Evolutionary conservation across 2,797 vertebrate species (phyloP).

Genomic region (Epinephelus malabaricus): DNA sequence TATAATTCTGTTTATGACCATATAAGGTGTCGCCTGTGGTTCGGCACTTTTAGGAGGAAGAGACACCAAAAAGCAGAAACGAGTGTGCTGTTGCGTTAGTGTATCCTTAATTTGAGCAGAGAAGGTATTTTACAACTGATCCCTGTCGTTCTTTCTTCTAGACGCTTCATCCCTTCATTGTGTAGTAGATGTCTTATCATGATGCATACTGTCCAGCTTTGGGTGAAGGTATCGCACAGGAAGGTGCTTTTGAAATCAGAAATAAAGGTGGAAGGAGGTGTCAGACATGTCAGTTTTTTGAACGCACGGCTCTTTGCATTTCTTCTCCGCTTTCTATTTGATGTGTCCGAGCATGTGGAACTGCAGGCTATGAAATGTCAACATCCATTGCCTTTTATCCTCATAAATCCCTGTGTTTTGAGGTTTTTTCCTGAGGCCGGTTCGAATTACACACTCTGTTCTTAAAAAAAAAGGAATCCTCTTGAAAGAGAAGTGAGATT

Average conservation of each 20-base stretch:
- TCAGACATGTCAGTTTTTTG: background rate
- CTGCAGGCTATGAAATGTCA: conserved; percentile 27
- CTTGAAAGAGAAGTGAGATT: conserved; percentile 19
- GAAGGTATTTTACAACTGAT: background rate
- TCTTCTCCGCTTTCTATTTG: background rate
- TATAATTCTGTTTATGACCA: conserved; percentile 8
- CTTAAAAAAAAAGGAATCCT: background rate
- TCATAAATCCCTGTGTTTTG: conserved; percentile 5
- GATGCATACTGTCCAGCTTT: background rate
- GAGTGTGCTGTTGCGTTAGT: conserved; percentile 18
- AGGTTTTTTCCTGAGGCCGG: background rate
- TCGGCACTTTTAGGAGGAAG: conserved; percentile 45
- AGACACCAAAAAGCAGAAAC: conserved; percentile 60
- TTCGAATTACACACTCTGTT: conserved; percentile 15
- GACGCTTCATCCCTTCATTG: conserved; percentile 16
- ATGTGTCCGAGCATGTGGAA: conserved; percentile 10
- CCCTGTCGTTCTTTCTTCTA: background rate
- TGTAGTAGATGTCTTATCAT: conserved; percentile 62
- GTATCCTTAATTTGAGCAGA: background rate
- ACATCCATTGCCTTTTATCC: conserved; percentile 29
- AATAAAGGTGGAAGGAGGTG: background rate
- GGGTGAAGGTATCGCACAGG: background rate
- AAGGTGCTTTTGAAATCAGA: conserved; percentile 15
- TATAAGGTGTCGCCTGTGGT: conserved; percentile 23
- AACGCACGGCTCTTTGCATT: background rate